Base-by-base conservation (phyloP, 2,888 invertebrate species). In the Mesochorus sp. region DNA sequence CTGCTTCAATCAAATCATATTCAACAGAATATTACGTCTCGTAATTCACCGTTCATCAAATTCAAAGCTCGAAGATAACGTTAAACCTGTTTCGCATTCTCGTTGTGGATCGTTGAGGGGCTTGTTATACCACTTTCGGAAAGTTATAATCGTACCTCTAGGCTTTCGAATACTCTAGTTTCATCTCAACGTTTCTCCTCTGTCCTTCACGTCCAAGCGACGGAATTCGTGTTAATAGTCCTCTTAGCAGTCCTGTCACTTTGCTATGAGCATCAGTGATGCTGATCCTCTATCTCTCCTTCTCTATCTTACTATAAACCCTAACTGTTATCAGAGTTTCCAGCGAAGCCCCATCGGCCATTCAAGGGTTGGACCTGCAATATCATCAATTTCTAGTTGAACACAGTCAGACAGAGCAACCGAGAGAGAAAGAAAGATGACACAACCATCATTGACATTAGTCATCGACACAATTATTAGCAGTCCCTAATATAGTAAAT, bases 101-200 rank as follows among this genome's bases (percentile, higher is more conserved):
- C n/a, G 34, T 3, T 19, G 39, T 17, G n/a, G n/a, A n/a, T 49
- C n/a, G 6, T 14, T 59, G 59, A 34, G 31, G 44, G 42, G 42
- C 21, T 44, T 8, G 26, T 42, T 17, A 26, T 42, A 17, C n/a
- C n/a, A 17, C 17, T 10, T 14, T 17, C 14, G 10, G 42, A 6
- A 59, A 42, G 42, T 59, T 42, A 3, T 8, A 62, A 17, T 34
- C 8, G 12, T 12, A 8, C 10, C 19, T 47, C 3, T 21, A 4
- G 47, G 31, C 28, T 10, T 61, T 47, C 31, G n/a, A 34, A 14
- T n/a, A 12, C 39, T 17, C 12, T 39, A n/a, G 24, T 17, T 4
- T 37, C 51, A 26, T 37, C 26, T 51, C 49, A 31, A 24, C 26
- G 49, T 64, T 51, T 49, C 64, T 64, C 64, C 64, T 64, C 64